Conservation (phyloP, 1,140 invertebrate genomes). For the Drosophila bocqueti region DNA sequence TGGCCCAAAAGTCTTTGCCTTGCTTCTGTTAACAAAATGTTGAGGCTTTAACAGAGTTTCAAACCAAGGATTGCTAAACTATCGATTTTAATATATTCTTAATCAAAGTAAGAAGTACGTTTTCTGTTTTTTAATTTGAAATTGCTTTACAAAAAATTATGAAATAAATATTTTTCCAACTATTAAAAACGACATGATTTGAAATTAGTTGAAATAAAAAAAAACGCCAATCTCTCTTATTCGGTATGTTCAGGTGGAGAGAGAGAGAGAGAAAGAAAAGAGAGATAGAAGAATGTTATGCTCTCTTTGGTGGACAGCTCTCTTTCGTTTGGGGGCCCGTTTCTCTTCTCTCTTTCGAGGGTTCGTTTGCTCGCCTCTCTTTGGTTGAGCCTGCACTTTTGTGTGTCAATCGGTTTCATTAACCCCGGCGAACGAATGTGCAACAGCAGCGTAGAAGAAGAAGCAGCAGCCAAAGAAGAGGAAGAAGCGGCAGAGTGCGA, state of each 20-base stretch:
- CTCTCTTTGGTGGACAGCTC: background rate
- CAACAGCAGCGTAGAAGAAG: slow-evolving; percentile 29
- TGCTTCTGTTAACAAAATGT: background rate
- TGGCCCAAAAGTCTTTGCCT: background rate
- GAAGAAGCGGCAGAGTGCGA: background rate
- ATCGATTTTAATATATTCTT: background rate
- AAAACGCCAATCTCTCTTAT: background rate
- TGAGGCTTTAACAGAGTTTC: background rate
- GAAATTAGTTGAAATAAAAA: too few species aligned
- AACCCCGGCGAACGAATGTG: slow-evolving; percentile 70
- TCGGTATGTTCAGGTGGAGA: too few species aligned
- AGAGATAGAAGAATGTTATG: background rate
- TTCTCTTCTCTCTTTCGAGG: slow-evolving; percentile 11
- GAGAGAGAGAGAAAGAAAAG: background rate
- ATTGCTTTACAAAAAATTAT: background rate
- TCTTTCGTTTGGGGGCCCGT: slow-evolving; percentile 9
- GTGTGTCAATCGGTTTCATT: slow-evolving; percentile 85
- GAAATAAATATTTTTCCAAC: too few species aligned
- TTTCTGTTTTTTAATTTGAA: background rate
- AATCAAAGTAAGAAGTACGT: background rate
- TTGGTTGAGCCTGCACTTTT: slow-evolving; percentile 62
- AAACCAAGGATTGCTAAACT: background rate
- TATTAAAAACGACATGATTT: too few species aligned
- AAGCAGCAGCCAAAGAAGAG: slow-evolving; percentile 1
- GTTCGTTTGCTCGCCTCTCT: slow-evolving; percentile 7